Conservation (phyloP, 2,888 invertebrate species). For the Pollenia labialis region DNA sequence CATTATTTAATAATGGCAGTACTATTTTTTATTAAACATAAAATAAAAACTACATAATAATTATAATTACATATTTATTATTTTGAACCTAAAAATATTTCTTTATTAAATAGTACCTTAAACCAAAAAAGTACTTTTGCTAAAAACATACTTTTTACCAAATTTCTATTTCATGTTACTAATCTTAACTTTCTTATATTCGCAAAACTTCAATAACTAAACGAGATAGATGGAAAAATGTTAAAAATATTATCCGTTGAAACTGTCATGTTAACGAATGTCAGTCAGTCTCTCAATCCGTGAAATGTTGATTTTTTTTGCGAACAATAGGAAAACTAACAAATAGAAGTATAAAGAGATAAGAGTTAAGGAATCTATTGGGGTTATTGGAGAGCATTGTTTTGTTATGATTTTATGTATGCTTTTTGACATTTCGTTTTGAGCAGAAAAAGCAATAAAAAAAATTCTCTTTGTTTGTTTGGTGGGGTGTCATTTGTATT, state of each 20-base stretch:
- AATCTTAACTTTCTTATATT: too few species aligned
- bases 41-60: too few species aligned
- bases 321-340: neutral
- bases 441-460: slow-evolving; percentile 5
- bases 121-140: too few species aligned
- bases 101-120: too few species aligned
- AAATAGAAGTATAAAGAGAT: neutral
- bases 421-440: slow-evolving; percentile 79
- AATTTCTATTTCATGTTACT: too few species aligned
- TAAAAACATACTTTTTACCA: too few species aligned
- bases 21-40: too few species aligned
- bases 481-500: slow-evolving; percentile 47
- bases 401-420: slow-evolving; percentile 76
- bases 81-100: too few species aligned
- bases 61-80: too few species aligned
- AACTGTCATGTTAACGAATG: slow-evolving; percentile 48
- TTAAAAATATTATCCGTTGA: slow-evolving; percentile 32
- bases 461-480: slow-evolving; percentile 50
- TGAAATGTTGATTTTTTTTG: slow-evolving; percentile 41
- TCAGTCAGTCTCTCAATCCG: slow-evolving; percentile 20
- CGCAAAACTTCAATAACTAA: neutral
- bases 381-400: slow-evolving; percentile 54
- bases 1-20: too few species aligned
- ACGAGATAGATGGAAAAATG: neutral
- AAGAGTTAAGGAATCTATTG: slow-evolving; percentile 24